Conservation (phyloP, 2,113 vertebrate species). For the Zingel zingel region DNA sequence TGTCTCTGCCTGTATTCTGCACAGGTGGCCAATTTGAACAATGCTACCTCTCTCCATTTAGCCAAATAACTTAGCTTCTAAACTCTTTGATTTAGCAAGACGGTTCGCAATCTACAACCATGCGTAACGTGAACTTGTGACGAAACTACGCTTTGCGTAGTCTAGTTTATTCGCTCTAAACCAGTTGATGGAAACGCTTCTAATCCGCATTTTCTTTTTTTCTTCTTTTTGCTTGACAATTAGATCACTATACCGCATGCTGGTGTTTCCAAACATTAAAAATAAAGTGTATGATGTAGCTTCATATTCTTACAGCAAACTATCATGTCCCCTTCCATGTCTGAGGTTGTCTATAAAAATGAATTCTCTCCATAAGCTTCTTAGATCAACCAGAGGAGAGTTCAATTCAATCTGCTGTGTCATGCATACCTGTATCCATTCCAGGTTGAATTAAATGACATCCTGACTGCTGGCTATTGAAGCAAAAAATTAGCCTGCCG, state of each 20-base stretch:
- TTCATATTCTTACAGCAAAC: slow-evolving; percentile 7
- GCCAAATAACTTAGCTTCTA: too few species aligned
- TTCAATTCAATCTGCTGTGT: slow-evolving; percentile 70
- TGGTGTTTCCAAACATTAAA: background rate
- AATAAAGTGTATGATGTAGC: background rate
- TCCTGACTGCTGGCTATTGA: slow-evolving; percentile 86
- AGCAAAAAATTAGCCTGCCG: slow-evolving; percentile 89
- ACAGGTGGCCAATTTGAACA: too few species aligned
- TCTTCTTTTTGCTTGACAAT: too few species aligned
- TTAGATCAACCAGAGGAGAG: slow-evolving; percentile 64
- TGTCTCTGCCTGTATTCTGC: too few species aligned
- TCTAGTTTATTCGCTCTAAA: too few species aligned
- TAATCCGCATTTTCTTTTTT: too few species aligned
- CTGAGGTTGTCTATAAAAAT: slow-evolving; percentile 8
- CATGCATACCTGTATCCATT: slow-evolving; percentile 83
- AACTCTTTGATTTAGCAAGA: too few species aligned
- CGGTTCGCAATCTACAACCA: too few species aligned
- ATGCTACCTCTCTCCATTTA: too few species aligned
- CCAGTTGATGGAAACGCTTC: too few species aligned
- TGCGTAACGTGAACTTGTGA: too few species aligned
- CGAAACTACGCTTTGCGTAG: too few species aligned
- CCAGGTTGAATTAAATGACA: slow-evolving; percentile 88
- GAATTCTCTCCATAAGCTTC: slow-evolving; percentile 36
- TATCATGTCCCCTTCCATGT: slow-evolving; percentile 10
- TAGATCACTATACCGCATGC: background rate